These are phyloP conservation scores for Apodemia zela DNA, from an alignment of 2,888 invertebrate species.

Conservation along the genomic window DNA sequence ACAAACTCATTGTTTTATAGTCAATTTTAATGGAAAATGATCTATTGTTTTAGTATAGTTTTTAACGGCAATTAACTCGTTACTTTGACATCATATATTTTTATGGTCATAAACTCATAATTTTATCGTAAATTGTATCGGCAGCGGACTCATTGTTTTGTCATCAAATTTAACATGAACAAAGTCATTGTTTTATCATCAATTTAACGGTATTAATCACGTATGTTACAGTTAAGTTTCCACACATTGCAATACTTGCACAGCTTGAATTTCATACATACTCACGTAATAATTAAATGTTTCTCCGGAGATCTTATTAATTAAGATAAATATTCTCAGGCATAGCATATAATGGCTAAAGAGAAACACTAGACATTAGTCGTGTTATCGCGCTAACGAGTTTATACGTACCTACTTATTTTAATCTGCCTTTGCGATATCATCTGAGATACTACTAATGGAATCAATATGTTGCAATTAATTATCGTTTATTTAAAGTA, in stretches of 20 bases:
- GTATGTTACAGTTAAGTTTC: background rate
- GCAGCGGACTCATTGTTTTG: background rate
- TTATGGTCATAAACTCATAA: too few species aligned
- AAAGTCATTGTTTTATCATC: too few species aligned
- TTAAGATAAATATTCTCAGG: conserved; percentile 22
- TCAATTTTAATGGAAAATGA: too few species aligned
- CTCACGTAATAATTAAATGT: conserved; percentile 9
- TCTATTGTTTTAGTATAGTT: too few species aligned
- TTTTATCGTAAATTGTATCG: too few species aligned
- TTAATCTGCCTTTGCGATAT: conserved; percentile 56
- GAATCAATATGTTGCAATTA: background rate
- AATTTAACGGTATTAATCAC: background rate
- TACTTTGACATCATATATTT: too few species aligned
- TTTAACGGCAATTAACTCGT: too few species aligned
- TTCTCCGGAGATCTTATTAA: conserved; percentile 9
- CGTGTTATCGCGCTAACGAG: conserved; percentile 53
- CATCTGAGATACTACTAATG: conserved; percentile 34
- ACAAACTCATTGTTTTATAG: too few species aligned
- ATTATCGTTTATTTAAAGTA: background rate
- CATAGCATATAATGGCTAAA: conserved; percentile 26
- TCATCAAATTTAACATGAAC: background rate
- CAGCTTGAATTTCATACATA: background rate
- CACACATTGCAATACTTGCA: background rate
- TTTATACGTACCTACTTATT: conserved; percentile 37
- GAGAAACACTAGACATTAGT: conserved; percentile 31